A percentile compares a stretch with the other conserved stretches of the same genome.
phyloP scores from a whole-genome alignment of 2,113 vertebrate species.

The Myanophis thanlyinensis region DNA sequence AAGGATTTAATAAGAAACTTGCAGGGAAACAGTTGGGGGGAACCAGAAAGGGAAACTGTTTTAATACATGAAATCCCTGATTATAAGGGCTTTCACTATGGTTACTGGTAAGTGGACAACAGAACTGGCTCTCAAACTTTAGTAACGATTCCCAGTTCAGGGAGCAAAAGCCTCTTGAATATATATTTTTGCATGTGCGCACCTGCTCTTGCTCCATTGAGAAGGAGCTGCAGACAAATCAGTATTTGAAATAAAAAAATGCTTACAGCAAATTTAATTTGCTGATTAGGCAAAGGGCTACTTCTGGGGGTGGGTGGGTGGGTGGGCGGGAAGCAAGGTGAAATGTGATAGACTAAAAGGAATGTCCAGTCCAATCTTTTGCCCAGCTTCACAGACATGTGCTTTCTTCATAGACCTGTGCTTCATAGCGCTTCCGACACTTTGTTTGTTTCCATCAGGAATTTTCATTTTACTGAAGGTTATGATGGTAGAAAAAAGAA shows the following conservation, averaged over 20 bases:
- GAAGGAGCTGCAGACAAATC: background rate
- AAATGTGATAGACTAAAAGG: background rate
- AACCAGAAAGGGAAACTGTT: constrained; percentile 4
- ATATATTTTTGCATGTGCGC: constrained; percentile 33
- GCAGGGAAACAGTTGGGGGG: background rate
- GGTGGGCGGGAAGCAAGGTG: background rate
- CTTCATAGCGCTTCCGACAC: background rate
- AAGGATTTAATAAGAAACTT: constrained; percentile 14
- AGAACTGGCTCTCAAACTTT: constrained; percentile 10
- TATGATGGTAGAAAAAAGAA: background rate
- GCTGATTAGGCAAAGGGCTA: background rate
- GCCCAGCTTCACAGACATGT: background rate
- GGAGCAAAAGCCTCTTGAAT: constrained; percentile 22
- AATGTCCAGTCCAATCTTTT: background rate
- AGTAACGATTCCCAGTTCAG: constrained; percentile 39
- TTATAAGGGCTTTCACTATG: background rate
- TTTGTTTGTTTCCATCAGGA: background rate
- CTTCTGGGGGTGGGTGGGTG: background rate
- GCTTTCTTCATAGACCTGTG: no score
- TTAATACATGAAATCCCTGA: background rate
- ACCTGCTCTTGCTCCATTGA: constrained; percentile 22
- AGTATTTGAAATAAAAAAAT: constrained; percentile 15
- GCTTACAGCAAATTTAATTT: background rate
- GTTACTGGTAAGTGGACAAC: constrained; percentile 18
- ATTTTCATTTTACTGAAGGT: background rate